Conservation (phyloP, 2,113 vertebrate genomes). For the Phyllopteryx taeniolatus region DNA sequence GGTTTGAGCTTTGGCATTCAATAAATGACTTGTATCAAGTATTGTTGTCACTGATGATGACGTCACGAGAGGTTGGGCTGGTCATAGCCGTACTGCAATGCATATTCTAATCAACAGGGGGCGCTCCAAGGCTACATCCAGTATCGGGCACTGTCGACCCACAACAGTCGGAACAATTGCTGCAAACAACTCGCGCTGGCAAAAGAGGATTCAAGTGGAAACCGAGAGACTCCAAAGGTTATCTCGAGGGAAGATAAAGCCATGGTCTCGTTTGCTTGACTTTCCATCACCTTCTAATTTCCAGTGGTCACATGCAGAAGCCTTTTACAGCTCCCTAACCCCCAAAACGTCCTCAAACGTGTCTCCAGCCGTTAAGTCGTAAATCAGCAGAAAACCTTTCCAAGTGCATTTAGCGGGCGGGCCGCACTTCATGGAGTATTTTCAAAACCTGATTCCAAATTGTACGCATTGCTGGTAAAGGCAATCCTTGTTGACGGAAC, state of each 20-base stretch:
- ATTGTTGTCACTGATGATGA: background rate
- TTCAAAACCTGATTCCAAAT: too few species aligned
- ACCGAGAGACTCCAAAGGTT: too few species aligned
- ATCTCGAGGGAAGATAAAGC: too few species aligned
- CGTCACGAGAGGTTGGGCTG: too few species aligned
- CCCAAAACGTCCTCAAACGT: background rate
- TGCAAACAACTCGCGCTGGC: background rate
- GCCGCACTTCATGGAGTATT: too few species aligned
- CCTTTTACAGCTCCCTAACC: too few species aligned
- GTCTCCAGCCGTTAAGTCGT: background rate
- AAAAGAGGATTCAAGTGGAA: background rate
- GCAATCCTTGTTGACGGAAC: too few species aligned
- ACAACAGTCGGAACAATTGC: background rate
- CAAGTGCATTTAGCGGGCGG: background rate
- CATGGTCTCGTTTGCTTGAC: too few species aligned
- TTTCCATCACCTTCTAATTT: too few species aligned
- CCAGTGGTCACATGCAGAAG: too few species aligned
- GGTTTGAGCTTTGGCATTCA: slow-evolving; percentile 63
- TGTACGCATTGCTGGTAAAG: too few species aligned
- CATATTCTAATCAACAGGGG: slow-evolving; percentile 50
- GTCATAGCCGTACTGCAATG: slow-evolving; percentile 9
- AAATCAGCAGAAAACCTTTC: background rate
- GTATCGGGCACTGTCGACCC: background rate
- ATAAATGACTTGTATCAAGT: slow-evolving; percentile 56
- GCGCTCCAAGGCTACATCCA: slow-evolving; percentile 33